These are phyloP conservation scores for Conus betulinus DNA, from an alignment of 1,140 invertebrate genomes.

Conservation along the genomic window DNA sequence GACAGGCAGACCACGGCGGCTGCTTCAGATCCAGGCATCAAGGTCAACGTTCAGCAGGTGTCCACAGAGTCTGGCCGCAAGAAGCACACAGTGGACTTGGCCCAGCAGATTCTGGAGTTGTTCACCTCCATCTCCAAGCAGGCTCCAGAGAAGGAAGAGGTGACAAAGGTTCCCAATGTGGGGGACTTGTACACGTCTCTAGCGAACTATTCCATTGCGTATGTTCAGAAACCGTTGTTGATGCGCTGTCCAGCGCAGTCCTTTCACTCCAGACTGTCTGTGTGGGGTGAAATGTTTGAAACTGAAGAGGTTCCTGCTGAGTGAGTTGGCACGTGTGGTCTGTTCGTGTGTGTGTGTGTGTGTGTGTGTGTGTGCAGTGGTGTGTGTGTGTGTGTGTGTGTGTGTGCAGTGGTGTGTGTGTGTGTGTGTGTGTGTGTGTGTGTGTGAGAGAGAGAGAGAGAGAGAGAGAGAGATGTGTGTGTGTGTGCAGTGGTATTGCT, in stretches of 20 bases:
- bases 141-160: constrained; percentile 63
- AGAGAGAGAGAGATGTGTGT: too few species aligned
- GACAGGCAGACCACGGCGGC: neutral
- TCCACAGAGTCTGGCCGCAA: neutral
- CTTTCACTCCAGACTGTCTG: constrained; percentile 84
- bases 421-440: neutral
- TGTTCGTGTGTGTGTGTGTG: neutral
- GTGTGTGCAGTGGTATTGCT: neutral
- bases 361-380: neutral
- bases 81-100: constrained; percentile 22
- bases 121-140: constrained; percentile 18
- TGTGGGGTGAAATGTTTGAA: constrained; percentile 81
- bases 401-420: neutral
- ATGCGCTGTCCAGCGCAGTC: constrained; percentile 83
- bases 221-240: constrained; percentile 79
- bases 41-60: neutral
- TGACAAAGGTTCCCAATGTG: constrained; percentile 77
- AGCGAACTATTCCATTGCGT: constrained; percentile 75
- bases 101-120: constrained; percentile 40
- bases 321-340: neutral
- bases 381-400: neutral
- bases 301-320: neutral
- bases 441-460: neutral
- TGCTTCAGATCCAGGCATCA: neutral
- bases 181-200: constrained; percentile 80